Evolutionary conservation across 92 coral and sea anemone species (phyloP), one percentile per base, ranked within the genome.

Genomic region (Micromussa lordhowensis): DNA sequence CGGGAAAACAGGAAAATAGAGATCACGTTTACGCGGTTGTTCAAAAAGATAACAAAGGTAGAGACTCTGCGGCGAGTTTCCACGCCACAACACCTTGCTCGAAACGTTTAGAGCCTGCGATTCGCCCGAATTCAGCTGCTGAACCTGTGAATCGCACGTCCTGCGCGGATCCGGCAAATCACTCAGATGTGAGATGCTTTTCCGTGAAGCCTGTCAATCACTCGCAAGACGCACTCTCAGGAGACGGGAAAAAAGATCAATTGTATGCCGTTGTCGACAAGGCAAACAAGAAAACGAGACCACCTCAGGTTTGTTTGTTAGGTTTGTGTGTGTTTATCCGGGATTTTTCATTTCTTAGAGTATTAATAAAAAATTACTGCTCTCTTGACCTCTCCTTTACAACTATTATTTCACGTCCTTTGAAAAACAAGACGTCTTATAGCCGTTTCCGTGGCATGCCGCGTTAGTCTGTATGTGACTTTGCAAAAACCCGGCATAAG

Each of bases 11-110:
- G 26, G 72, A 32, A 57, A 59, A n/a, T 16, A 34, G 35, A 29
- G 71, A 22, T 22, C 51, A 34, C 13, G 83, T 80, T 80, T 80
- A 80, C 49, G 72, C 72, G 18, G 54, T 58, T 35, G 83, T 59
- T 58, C 83, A 58, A 3, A 35, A 59, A 57, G 38, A 21, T 4
- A 2, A 22, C 2, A 28, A 21, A 32, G 11, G 17, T 9, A 80
- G 22, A 34, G 83, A 17, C n/a, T 69, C 40, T 69, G 16, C 19
- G 21, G 75, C 75, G 36, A 69, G 24, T 28, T 3, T 11, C 7
- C 75, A 26, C 35, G 34, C 5, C 30, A 68, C 4, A 68, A 4
- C 68, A 14, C 22, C 73, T 30, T 10, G 35, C 70, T 44, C 51
- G 51, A 44, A 44, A 7, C 51, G 51, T 44, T 44, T 44, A 13